Conservation (phyloP, 2,888 invertebrate species). For the Pammene aurita region DNA sequence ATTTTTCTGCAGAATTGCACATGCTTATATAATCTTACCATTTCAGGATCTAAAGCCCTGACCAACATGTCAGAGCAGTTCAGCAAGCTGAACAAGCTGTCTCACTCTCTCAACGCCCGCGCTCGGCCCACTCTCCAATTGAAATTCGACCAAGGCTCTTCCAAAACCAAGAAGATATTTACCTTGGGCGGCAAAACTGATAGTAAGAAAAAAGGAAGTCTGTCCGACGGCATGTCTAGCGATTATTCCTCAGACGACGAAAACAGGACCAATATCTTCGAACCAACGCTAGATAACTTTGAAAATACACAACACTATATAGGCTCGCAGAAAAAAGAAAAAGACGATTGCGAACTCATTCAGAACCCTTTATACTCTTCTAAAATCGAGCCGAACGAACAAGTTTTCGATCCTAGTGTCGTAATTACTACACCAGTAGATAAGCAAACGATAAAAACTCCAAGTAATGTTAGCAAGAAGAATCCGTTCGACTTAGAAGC, state of each 20-base stretch:
- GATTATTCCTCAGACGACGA: conserved; percentile 83
- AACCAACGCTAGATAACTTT: conserved; percentile 78
- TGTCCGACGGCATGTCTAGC: conserved; percentile 85
- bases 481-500: conserved; percentile 70
- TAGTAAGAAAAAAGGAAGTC: conserved; percentile 85
- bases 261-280: conserved; percentile 75
- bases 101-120: conserved; percentile 85
- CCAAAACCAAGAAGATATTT: conserved; percentile 78
- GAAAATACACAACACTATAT: conserved; percentile 79
- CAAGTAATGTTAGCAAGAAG: conserved; percentile 62
- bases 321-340: conserved; percentile 60
- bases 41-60: conserved; percentile 91
- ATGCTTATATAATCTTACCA: conserved; percentile 24
- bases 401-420: conserved; percentile 85
- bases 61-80: conserved; percentile 94
- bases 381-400: conserved; percentile 74
- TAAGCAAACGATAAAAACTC: conserved; percentile 65
- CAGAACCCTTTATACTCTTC: conserved; percentile 78
- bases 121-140: conserved; percentile 79
- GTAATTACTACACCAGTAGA: conserved; percentile 80
- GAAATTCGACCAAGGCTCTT: conserved; percentile 74
- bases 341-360: conserved; percentile 72
- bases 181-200: conserved; percentile 76
- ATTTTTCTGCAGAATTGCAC: no score
- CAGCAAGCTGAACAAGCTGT: conserved; percentile 90